Conservation (phyloP, 2,888 invertebrate species). For the Aelia acuminata region DNA sequence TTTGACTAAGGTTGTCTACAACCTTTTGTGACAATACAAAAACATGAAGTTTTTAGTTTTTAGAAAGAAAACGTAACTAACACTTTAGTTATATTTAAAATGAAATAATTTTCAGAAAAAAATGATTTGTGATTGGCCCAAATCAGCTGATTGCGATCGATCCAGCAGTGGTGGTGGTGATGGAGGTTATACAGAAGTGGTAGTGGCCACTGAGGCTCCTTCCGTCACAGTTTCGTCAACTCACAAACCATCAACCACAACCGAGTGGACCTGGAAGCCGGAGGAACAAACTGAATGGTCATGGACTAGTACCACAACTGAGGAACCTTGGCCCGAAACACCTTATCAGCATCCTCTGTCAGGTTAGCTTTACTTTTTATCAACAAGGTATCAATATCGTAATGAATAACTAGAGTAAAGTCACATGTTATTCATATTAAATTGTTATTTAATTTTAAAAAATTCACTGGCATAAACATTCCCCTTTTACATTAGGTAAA, state of each 20-base stretch:
- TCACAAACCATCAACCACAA: constrained; percentile 63
- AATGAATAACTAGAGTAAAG: no score
- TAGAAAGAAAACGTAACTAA: no score
- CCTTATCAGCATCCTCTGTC: constrained; percentile 66
- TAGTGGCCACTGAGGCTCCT: neutral
- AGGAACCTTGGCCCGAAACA: constrained; percentile 68
- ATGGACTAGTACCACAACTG: constrained; percentile 66
- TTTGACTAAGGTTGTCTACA: no score
- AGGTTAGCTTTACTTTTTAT: constrained; percentile 62
- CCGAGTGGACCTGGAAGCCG: constrained; percentile 65
- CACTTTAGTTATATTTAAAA: no score
- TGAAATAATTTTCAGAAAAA: constrained; percentile 62
- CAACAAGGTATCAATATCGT: no score
- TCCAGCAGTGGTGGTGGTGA: constrained; percentile 13
- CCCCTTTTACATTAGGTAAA: no score
- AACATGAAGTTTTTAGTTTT: no score
- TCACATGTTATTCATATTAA: neutral
- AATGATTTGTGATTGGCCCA: constrained; percentile 67
- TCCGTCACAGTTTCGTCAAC: constrained; percentile 62
- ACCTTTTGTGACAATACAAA: no score
- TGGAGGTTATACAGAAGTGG: constrained; percentile 50
- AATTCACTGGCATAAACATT: no score
- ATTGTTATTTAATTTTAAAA: no score
- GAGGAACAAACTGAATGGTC: constrained; percentile 65
- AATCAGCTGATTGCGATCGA: constrained; percentile 61